Evolutionary conservation across 2,113 vertebrate genomes (phyloP).

Genomic region (Ursus arctos): DNA sequence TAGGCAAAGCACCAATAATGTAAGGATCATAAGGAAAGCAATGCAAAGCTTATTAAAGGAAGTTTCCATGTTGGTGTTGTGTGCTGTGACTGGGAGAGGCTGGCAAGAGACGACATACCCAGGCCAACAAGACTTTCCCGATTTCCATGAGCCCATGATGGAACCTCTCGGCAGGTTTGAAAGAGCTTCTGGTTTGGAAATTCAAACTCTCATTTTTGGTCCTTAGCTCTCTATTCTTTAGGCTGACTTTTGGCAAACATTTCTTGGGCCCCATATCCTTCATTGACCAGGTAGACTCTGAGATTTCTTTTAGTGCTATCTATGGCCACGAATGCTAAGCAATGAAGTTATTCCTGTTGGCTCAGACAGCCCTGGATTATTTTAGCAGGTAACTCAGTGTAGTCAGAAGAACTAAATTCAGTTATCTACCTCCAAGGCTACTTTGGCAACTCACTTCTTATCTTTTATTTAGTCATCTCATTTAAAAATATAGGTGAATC

Average conservation of each 20-base stretch:
- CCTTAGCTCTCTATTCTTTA: neutral
- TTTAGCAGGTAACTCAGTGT: neutral
- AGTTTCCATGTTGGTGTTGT: neutral
- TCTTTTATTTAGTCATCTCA: neutral
- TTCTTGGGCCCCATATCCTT: neutral
- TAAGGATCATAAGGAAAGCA: neutral
- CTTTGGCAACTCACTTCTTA: neutral
- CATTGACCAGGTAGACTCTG: neutral
- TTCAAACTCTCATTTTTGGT: neutral
- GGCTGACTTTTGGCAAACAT: neutral
- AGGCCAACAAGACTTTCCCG: neutral
- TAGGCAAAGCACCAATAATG: neutral
- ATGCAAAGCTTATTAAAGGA: slow-evolving; percentile 14
- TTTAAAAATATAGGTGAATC: neutral
- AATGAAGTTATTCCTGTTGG: neutral
- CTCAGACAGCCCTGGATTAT: neutral
- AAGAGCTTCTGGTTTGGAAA: neutral
- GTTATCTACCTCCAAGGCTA: neutral
- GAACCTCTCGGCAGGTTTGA: neutral
- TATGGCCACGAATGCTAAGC: neutral
- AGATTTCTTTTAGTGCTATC: neutral
- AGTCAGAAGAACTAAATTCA: slow-evolving; percentile 16
- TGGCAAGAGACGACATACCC: neutral
- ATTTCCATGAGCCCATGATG: neutral
- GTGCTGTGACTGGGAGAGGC: neutral